Conservation (phyloP, 2,113 vertebrate species). For the Paralichthys olivaceus region DNA sequence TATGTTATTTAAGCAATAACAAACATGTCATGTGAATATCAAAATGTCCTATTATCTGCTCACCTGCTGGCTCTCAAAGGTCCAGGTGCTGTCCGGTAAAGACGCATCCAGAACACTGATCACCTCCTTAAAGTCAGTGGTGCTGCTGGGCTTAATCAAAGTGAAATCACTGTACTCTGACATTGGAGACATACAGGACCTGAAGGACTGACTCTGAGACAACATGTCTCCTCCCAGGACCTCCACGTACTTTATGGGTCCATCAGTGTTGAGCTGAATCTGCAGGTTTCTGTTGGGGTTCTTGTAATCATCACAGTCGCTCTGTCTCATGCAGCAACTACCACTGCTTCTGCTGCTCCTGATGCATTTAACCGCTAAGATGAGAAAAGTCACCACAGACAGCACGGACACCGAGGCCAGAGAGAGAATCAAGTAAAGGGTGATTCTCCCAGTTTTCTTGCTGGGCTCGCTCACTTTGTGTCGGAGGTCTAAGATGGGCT, state of each 20-base stretch:
- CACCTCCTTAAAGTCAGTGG: slow-evolving; percentile 64
- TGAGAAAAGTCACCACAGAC: slow-evolving; percentile 66
- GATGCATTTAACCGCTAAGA: slow-evolving; percentile 65
- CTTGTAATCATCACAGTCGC: slow-evolving; percentile 76
- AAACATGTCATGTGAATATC: too few relatives aligned
- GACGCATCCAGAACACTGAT: slow-evolving; percentile 70
- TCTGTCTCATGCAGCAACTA: slow-evolving; percentile 77
- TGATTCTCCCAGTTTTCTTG: slow-evolving; percentile 75
- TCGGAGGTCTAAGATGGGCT: slow-evolving; percentile 64
- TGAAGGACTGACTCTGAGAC: slow-evolving; percentile 86
- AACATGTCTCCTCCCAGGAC: slow-evolving; percentile 87
- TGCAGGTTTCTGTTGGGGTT: slow-evolving; percentile 89
- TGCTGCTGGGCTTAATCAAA: slow-evolving; percentile 82
- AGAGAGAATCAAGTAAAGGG: slow-evolving; percentile 88
- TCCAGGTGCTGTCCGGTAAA: slow-evolving; percentile 75
- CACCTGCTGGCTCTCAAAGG: slow-evolving; percentile 79
- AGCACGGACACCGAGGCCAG: slow-evolving; percentile 76
- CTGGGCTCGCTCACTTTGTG: slow-evolving; percentile 51
- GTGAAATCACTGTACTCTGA: slow-evolving; percentile 89
- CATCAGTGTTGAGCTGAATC: slow-evolving; percentile 85
- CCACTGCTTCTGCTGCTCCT: slow-evolving; percentile 59
- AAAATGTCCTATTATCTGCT: slow-evolving; percentile 22
- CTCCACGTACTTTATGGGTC: slow-evolving; percentile 92
- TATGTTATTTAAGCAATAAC: too few relatives aligned
- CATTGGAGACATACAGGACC: slow-evolving; percentile 86